Evolutionary conservation across 2,888 invertebrate genomes (phyloP).

Genomic region (Caenorhabditis sp.): DNA sequence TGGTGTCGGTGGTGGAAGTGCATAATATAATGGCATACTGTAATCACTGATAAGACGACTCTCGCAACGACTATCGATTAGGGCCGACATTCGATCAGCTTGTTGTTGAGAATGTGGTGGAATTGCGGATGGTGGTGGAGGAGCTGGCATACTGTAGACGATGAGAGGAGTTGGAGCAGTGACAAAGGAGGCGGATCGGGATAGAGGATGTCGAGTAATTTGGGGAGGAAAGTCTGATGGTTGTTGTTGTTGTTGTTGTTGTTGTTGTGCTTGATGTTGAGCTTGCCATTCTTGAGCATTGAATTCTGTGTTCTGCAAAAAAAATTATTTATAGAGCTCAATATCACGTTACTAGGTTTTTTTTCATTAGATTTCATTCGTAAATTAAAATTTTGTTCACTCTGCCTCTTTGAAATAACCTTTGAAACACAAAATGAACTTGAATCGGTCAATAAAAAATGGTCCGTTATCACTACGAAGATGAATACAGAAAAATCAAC

Average conservation of each 20-base stretch:
- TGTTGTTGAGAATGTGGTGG: not conserved
- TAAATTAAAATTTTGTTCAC: no score
- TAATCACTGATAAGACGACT: conserved; percentile 29
- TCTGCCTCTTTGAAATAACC: no score
- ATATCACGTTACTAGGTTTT: no score
- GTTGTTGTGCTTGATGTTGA: conserved; percentile 18
- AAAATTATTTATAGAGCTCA: not conserved
- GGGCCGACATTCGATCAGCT: conserved; percentile 18
- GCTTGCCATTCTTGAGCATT: conserved; percentile 22
- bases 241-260: conserved; percentile 18
- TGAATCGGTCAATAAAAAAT: no score
- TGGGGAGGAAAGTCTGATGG: not conserved
- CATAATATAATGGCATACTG: conserved; percentile 24
- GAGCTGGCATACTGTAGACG: conserved; percentile 36
- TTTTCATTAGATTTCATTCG: not conserved
- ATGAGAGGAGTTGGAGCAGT: conserved; percentile 30
- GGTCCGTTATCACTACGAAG: no score
- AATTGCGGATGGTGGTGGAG: conserved; percentile 3
- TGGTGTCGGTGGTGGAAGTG: conserved; percentile 27
- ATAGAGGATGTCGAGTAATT: conserved; percentile 20
- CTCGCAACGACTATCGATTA: conserved; percentile 26
- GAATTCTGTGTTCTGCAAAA: conserved; percentile 1
- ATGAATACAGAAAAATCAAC: no score
- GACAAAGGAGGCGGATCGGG: conserved; percentile 41
- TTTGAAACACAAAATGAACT: no score